Evolutionary conservation across 2,888 invertebrate species (phyloP), one percentile per base, ranked within the genome.

Genomic region (Allacma fusca): DNA sequence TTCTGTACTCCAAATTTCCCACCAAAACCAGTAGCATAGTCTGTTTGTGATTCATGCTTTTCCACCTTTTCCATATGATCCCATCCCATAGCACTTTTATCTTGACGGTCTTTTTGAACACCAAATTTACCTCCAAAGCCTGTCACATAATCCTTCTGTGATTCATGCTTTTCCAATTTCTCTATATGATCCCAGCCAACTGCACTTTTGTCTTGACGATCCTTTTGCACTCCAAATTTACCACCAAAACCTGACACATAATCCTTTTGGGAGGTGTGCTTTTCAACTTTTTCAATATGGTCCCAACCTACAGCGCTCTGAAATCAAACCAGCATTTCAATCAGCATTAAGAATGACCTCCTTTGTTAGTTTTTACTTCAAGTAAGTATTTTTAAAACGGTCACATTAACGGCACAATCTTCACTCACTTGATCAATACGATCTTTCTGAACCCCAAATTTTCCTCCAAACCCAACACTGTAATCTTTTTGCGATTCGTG

Each of bases 101-200:
- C 89, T 79, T 84, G 81, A 24, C 87, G 84, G 80, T 88, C 88
- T 64, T 80, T 82, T 83, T 88, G 86, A 12, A 88, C 86, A 5
- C 88, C 88, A 84, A 85, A 88, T 83, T 87, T 87, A 29, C 88
- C 88, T 44, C 88, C 88, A 83, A 88, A 88, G 21, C 88, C 88
- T 82, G 86, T 86, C 1, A 86, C 85, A 75, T 87, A 86, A 44
- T 88, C 88, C 82, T 88, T 87, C 87, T 95, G 95, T 24, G 94
- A 94, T 85, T 93, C 91, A 85, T 97, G 96, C 85, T 94, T 92
- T 75, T 92, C 91, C 0, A 92, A 88, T 84, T 93, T 91, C 85
- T 94, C 95, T 57, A 91, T 88, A 86, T 96, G 93, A 86, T 96
- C 95, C 92, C 94, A 95, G 64, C 95, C 96, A 0, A 94, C 89